Evolutionary conservation across 2,888 invertebrate species (phyloP), one percentile per base, ranked within the genome.

Genomic region (Heliconius hortense): DNA sequence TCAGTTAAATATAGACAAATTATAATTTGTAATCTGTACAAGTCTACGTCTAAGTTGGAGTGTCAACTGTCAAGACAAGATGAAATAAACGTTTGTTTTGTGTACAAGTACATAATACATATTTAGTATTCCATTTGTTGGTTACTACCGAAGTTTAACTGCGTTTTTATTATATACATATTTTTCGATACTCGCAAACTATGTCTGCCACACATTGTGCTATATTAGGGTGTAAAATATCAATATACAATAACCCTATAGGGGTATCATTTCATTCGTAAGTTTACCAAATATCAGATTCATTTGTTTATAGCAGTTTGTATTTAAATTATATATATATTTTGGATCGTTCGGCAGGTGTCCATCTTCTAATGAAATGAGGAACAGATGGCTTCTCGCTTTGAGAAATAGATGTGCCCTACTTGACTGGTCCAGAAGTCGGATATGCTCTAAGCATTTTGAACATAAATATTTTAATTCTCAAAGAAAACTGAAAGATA

Each of bases 401-500:
- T 82, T 93, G 15, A 91, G 86, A 81, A 88, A 87, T 74, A 90
- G 86, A 79, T 92, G 92, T 79, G 80, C 84, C 70, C 79, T 85
- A 63, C 80, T 93, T 60, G 91, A 93, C 78, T 93, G 90, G 91
- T 75, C 80, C 7, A 90, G 83, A 81, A 92, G 91, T 78, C 89
- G 84, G 80, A 89, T 93, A 71, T 93, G 93, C 76, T 92, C 93
- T 0, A 90, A 84, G 78, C 93, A 93, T 83, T 93, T 93, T 83
- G 92, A 93, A 78, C 78, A 83, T 7, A 91, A 88, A 80, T 89
- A 82, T 81, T 89, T 92, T 83, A 90, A 92, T 81, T 78, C 85
- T 1, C 86, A 89, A 71, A 86, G 87, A 78, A 90, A 80, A 80
- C 82, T 93, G 0, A 89, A 84, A 69, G 86, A 87, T 0, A 85